These are phyloP conservation scores for Hoplodrina blanda DNA, from an alignment of 2,888 invertebrate genomes.

Conservation along the genomic window DNA sequence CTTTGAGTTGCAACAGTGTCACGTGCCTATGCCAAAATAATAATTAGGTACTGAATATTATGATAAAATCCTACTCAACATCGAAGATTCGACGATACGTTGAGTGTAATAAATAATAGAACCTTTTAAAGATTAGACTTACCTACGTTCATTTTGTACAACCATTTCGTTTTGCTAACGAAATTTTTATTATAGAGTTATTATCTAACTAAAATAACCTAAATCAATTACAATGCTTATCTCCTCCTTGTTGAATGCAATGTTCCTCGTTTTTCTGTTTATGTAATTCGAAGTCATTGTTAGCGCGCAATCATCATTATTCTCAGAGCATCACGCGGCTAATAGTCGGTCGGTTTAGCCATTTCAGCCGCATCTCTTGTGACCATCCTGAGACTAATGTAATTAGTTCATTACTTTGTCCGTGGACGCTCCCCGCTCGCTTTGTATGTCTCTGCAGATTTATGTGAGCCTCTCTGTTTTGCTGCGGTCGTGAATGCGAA, in stretches of 20 bases:
- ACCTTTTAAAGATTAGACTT: constrained; percentile 1
- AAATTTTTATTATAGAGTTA: neutral
- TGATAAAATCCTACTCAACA: constrained; percentile 2
- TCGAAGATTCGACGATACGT: constrained; percentile 4
- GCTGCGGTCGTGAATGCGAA: constrained; percentile 77
- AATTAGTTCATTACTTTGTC: constrained; percentile 89
- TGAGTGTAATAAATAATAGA: too few relatives aligned
- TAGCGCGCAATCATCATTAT: constrained; percentile 73
- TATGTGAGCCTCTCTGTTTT: constrained; percentile 80
- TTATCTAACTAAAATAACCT: neutral
- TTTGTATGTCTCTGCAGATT: constrained; percentile 82
- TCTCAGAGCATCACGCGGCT: constrained; percentile 72
- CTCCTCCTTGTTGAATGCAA: constrained; percentile 11
- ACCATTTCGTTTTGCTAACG: neutral
- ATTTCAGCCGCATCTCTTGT: constrained; percentile 78
- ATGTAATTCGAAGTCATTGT: constrained; percentile 65
- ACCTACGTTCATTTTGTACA: neutral
- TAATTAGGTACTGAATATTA: constrained; percentile 24
- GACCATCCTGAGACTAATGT: constrained; percentile 83
- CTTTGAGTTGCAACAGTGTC: constrained; percentile 30
- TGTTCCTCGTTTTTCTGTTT: constrained; percentile 47
- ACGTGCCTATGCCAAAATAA: constrained; percentile 35
- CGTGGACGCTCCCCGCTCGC: constrained; percentile 76
- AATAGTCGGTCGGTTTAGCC: constrained; percentile 77
- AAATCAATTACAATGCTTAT: constrained; percentile 17